Evolutionary conservation across 2,888 invertebrate species (phyloP).

Genomic region (Drosophila kanekoi): DNA sequence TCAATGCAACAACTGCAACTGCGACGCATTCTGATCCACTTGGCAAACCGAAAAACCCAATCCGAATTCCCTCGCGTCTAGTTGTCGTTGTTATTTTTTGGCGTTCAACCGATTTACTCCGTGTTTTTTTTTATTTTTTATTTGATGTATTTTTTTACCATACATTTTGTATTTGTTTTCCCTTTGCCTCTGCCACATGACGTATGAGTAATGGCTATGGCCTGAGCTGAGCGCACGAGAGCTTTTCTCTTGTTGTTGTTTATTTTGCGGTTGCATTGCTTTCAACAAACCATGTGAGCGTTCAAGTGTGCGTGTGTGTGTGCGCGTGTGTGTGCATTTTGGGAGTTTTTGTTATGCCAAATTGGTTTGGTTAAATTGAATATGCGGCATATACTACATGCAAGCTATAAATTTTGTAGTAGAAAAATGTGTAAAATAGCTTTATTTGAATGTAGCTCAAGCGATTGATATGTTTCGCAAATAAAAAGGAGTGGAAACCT

Average conservation of each 20-base stretch:
- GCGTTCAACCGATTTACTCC: slow-evolving; percentile 61
- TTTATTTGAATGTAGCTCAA: not conserved
- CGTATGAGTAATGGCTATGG: slow-evolving; percentile 81
- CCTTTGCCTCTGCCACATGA: slow-evolving; percentile 75
- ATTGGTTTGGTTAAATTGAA: slow-evolving; percentile 79
- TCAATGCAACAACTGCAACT: slow-evolving; percentile 35
- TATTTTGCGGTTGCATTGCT: slow-evolving; percentile 75
- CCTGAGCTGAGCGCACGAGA: slow-evolving; percentile 38
- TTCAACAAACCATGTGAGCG: slow-evolving; percentile 39
- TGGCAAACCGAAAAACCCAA: slow-evolving; percentile 58
- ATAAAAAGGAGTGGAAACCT: not conserved
- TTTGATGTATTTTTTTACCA: slow-evolving; percentile 23
- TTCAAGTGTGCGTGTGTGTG: slow-evolving; percentile 19
- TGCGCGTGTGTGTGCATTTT: slow-evolving; percentile 28
- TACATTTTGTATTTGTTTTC: slow-evolving; percentile 69
- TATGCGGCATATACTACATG: slow-evolving; percentile 30
- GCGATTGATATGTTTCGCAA: not conserved
- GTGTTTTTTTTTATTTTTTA: slow-evolving; percentile 32
- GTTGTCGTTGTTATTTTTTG: slow-evolving; percentile 62
- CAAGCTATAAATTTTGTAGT: slow-evolving; percentile 1
- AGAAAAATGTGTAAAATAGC: slow-evolving; percentile 12
- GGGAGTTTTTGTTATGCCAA: slow-evolving; percentile 55
- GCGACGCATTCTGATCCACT: slow-evolving; percentile 63
- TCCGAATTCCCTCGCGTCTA: slow-evolving; percentile 30
- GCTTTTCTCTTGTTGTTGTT: slow-evolving; percentile 58